Evolutionary conservation across 2,888 invertebrate species (phyloP).

Genomic region (Crocallis elinguaria): DNA sequence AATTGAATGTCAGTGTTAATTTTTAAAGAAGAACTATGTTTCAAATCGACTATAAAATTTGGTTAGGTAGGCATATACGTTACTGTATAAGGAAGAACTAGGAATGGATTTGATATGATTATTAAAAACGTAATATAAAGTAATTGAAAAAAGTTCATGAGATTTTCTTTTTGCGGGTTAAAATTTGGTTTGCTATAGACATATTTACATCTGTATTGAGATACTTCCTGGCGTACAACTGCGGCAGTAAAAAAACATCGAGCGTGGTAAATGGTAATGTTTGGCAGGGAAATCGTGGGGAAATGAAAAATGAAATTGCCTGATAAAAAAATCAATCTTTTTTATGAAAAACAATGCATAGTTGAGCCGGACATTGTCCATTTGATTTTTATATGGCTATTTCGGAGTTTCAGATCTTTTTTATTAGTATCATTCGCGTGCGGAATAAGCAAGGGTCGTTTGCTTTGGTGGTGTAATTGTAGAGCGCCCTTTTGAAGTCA

Average conservation of each 20-base stretch:
- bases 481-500: slow-evolving; percentile 66
- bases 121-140: too few relatives aligned
- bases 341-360: slow-evolving; percentile 40
- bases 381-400: slow-evolving; percentile 53
- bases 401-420: slow-evolving; percentile 57
- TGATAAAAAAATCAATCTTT: slow-evolving; percentile 48
- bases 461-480: slow-evolving; percentile 60
- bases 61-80: too few relatives aligned
- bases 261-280: slow-evolving; percentile 40
- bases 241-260: slow-evolving; percentile 40
- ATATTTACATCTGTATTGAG: slow-evolving; percentile 9
- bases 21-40: too few relatives aligned
- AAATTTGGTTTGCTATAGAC: not conserved
- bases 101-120: too few relatives aligned
- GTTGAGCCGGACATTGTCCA: slow-evolving; percentile 39
- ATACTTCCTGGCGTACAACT: slow-evolving; percentile 28
- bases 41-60: too few relatives aligned
- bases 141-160: too few relatives aligned
- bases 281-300: slow-evolving; percentile 39
- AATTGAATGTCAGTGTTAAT: too few relatives aligned
- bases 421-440: slow-evolving; percentile 69
- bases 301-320: slow-evolving; percentile 42
- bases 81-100: too few relatives aligned
- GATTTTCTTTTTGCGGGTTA: not conserved
- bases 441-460: slow-evolving; percentile 66